phyloP scores from a whole-genome alignment of 23 tunicate genomes.

The Halocynthia aurantium region DNA sequence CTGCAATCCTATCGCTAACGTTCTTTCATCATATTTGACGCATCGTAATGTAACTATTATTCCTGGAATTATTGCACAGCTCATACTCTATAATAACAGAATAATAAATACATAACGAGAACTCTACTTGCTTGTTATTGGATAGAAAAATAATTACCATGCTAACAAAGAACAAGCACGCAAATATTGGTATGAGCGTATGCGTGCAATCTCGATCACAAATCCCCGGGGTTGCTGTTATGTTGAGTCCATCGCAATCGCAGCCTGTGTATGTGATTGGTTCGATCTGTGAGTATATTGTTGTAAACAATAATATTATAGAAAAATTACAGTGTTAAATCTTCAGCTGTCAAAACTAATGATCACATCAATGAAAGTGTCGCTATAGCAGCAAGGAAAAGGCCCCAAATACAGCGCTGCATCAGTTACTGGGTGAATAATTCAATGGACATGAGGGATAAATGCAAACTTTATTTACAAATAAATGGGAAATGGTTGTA shows the following conservation, averaged over 20 bases:
- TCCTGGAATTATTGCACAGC: conserved; percentile 74
- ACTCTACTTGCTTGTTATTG: no score
- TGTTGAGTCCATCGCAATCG: neutral
- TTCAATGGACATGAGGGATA: no score
- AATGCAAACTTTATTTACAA: no score
- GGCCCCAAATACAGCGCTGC: no score
- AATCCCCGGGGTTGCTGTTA: conserved; percentile 23
- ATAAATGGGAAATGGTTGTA: no score
- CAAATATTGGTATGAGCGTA: conserved; percentile 46
- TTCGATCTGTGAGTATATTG: neutral
- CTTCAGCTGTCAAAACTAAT: no score
- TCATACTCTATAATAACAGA: conserved; percentile 39
- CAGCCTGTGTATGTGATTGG: conserved; percentile 14
- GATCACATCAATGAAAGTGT: no score
- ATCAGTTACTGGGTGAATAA: no score
- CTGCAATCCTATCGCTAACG: conserved; percentile 86
- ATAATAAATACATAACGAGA: no score
- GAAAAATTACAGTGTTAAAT: no score
- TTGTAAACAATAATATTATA: no score
- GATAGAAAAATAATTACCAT: conserved; percentile 31
- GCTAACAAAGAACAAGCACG: conserved; percentile 67
- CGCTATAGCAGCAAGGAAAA: no score
- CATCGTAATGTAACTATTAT: conserved; percentile 84
- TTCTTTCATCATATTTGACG: conserved; percentile 73
- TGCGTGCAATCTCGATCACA: conserved; percentile 57